Base-by-base conservation (phyloP, 1,140 invertebrate species). In the Calephelis nemesis region DNA sequence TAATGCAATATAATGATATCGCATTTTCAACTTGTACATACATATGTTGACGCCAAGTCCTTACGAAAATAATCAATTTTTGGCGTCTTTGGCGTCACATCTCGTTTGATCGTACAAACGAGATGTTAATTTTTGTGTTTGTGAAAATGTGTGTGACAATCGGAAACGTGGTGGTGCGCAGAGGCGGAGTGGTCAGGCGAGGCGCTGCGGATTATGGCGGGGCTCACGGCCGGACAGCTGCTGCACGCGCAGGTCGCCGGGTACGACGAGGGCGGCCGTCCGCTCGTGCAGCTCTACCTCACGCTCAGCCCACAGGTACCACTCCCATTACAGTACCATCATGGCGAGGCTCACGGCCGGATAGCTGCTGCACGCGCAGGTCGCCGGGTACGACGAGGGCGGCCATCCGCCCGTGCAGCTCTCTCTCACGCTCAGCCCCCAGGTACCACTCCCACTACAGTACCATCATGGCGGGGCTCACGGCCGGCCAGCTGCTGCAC, bases 211-310 rank as follows among this genome's bases (percentile, higher is more conserved):
- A 93, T 96, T 75, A 95, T 98, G 83, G 94, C 94, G 75, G 94
- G 95, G 73, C 90, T 98, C 75, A 97, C 96, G 67, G 94, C 94
- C 76, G 95, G 95, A 67, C 94, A 96, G 81, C 93, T 98, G 74
- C 93, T 98, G 71, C 97, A 98, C 93, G 97, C 97, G 70, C 96
- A 98, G 92, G 94, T 98, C 70, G 95, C 95, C 73, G 96, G 95
- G 72, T 97, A 97, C 81, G 95, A 95, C 72, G 95, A 96, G 74
- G 93, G 94, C 73, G 95, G 95, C 62, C 91, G 96, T 76, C 96
- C 97, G 63, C 94, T 96, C 77, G 94, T 98, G 71, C 94, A 96
- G 84, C 93, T 97, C 68, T 97, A 96, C 89, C 94, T 95, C 84
- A n/a, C n/a, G n/a, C n/a, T n/a, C n/a, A n/a, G n/a, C n/a, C n/a